A percentile compares a stretch with the other conserved stretches of the same genome.
Evolutionary conservation across 1,140 invertebrate species (phyloP).

Genomic region (Pinna nobilis): DNA sequence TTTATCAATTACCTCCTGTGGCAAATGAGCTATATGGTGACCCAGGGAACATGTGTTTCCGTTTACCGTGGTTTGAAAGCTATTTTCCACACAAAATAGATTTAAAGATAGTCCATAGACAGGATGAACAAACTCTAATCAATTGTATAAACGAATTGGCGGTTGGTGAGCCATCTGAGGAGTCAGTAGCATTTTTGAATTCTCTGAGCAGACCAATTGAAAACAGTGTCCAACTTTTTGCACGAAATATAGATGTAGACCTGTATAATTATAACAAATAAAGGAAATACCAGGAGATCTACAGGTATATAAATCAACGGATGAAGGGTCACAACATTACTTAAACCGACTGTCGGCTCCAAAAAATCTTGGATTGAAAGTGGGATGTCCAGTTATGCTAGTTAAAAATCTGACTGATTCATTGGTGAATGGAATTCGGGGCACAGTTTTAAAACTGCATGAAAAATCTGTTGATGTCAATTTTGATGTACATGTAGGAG

Average conservation of each 20-base stretch:
- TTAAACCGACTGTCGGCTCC: slow-evolving; percentile 4
- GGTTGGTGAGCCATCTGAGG: slow-evolving; percentile 9
- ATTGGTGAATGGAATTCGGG: slow-evolving; percentile 36
- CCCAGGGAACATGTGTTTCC: slow-evolving; percentile 23
- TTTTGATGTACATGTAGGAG: slow-evolving; percentile 9
- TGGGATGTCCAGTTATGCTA: slow-evolving; percentile 22
- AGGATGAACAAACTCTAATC: slow-evolving; percentile 3
- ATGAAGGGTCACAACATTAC: slow-evolving; percentile 16
- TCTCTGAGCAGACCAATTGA: slow-evolving; percentile 7
- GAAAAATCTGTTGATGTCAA: slow-evolving; percentile 26
- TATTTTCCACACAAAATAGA: slow-evolving; percentile 20
- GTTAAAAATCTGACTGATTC: slow-evolving; percentile 10
- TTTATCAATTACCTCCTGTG: slow-evolving; percentile 18
- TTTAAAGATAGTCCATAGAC: slow-evolving; percentile 10
- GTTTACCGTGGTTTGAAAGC: background rate
- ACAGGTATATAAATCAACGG: background rate
- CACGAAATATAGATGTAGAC: slow-evolving; percentile 12
- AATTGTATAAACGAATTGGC: slow-evolving; percentile 23
- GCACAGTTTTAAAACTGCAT: slow-evolving; percentile 15
- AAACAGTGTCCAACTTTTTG: slow-evolving; percentile 13
- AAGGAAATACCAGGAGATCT: background rate
- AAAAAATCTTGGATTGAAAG: slow-evolving; percentile 28
- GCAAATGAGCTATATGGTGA: slow-evolving; percentile 32
- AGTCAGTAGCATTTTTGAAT: slow-evolving; percentile 1
- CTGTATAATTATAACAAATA: slow-evolving; percentile 16